These are phyloP conservation scores for Anseranas semipalmata DNA, from an alignment of 2,113 vertebrate species.

Conservation along the genomic window DNA sequence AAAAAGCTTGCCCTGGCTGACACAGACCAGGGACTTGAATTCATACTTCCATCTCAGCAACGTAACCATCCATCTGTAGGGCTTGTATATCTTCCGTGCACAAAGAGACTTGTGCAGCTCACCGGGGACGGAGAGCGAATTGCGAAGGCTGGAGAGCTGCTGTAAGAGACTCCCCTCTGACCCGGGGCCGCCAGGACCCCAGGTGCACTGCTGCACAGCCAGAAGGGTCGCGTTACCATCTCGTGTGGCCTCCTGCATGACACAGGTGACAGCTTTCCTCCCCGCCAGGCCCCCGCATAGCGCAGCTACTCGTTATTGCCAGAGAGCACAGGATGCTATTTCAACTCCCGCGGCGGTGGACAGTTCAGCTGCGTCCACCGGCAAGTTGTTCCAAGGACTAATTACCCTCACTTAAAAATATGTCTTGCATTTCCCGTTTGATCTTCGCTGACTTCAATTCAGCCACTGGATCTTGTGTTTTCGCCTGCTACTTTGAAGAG, in stretches of 20 bases:
- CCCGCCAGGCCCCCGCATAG: neutral
- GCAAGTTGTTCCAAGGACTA: slow-evolving; percentile 23
- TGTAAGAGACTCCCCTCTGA: neutral
- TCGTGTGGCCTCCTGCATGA: rapidly evolving
- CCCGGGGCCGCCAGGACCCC: rapidly evolving
- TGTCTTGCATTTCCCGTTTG: neutral
- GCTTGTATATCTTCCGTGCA: neutral
- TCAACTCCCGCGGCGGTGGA: neutral
- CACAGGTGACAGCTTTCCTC: neutral
- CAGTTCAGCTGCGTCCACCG: neutral
- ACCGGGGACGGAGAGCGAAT: neutral
- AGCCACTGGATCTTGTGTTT: neutral
- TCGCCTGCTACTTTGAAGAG: neutral
- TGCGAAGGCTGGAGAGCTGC: neutral
- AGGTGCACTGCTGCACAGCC: neutral
- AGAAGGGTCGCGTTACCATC: rapidly evolving
- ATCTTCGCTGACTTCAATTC: slow-evolving; percentile 31
- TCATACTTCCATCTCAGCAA: neutral
- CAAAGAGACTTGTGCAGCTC: neutral
- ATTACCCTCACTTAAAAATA: slow-evolving; percentile 18
- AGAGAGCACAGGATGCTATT: neutral
- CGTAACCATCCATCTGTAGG: neutral
- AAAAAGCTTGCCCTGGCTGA: neutral
- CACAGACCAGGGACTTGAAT: neutral
- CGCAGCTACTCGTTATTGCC: neutral